phyloP scores from a whole-genome alignment of 2,888 invertebrate genomes.

The Mythimna vitellina region DNA sequence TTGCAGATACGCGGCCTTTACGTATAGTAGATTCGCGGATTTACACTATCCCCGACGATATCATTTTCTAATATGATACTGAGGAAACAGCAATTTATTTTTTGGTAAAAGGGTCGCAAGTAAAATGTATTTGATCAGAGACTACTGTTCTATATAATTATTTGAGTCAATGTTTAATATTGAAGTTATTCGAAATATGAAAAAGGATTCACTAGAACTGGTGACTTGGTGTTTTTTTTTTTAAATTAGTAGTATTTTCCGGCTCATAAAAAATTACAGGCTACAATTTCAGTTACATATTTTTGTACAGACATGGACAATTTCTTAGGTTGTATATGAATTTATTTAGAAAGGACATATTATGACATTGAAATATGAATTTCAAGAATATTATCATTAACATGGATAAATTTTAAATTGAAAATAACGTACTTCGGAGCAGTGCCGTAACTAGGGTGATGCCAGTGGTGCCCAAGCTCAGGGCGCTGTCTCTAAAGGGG shows the following conservation, averaged over 20 bases:
- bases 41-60: too few relatives aligned
- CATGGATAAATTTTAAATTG: too few relatives aligned
- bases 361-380: not conserved
- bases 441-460: too few relatives aligned
- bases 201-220: not conserved
- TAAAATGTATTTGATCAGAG: slow-evolving; percentile 9
- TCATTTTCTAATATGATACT: not conserved
- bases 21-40: too few relatives aligned
- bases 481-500: too few relatives aligned
- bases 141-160: not conserved
- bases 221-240: not conserved
- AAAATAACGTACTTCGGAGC: too few relatives aligned
- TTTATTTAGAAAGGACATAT: not conserved
- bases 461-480: too few relatives aligned
- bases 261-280: not conserved
- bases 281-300: not conserved
- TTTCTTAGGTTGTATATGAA: not conserved
- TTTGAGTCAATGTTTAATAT: slow-evolving; percentile 1
- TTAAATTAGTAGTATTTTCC: too few relatives aligned
- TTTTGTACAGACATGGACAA: not conserved
- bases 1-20: too few relatives aligned
- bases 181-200: not conserved
- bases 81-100: not conserved
- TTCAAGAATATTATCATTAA: not conserved
- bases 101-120: not conserved